phyloP scores from a whole-genome alignment of 92 coral and sea anemone species.

The Montipora capitata region DNA sequence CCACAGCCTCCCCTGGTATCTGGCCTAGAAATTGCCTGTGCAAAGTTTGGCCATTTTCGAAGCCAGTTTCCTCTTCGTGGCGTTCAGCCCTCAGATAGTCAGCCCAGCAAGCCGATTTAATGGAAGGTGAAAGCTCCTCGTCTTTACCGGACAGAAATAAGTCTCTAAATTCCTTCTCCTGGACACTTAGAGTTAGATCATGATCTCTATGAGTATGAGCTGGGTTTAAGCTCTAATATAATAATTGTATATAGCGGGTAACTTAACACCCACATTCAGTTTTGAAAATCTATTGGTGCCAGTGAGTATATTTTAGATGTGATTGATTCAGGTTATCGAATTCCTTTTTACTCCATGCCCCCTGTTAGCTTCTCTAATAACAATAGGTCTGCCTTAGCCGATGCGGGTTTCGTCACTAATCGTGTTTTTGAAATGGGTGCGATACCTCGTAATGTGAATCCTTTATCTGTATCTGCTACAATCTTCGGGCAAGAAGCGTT shows the following conservation, averaged over 20 bases:
- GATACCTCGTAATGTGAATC: neutral
- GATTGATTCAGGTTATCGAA: neutral
- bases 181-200: neutral
- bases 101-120: neutral
- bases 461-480: slow-evolving; percentile 12
- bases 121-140: too few relatives aligned
- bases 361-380: slow-evolving; percentile 4
- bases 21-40: too few relatives aligned
- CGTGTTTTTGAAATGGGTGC: neutral
- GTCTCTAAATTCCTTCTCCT: too few relatives aligned
- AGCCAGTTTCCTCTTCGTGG: neutral
- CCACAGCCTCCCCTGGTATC: too few relatives aligned
- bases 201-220: neutral
- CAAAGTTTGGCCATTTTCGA: neutral
- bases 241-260: neutral
- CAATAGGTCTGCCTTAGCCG: slow-evolving; percentile 6
- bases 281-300: slow-evolving; percentile 16
- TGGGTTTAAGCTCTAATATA: neutral
- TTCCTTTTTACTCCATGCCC: neutral
- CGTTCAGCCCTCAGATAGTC: neutral
- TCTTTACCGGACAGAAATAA: neutral
- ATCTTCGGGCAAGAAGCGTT: slow-evolving; percentile 11
- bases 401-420: neutral
- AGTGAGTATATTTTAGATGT: slow-evolving; percentile 4
- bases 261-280: neutral